Base-by-base conservation (phyloP, 2,888 invertebrate species). In the Mesodorylaimus sp. region DNA sequence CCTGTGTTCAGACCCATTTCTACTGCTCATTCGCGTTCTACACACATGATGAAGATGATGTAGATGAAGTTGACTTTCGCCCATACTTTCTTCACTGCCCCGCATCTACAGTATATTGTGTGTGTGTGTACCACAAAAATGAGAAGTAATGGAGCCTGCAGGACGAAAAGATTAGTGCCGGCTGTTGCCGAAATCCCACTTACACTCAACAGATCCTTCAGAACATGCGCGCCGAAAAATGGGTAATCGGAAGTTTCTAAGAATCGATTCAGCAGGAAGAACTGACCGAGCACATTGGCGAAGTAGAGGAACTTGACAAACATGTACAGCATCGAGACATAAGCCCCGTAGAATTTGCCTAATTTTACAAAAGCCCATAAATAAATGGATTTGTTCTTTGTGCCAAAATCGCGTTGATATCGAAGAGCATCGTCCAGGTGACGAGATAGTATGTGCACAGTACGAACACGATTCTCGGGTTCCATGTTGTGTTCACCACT, bases 371-470 rank as follows among this genome's bases (percentile, higher is more conserved):
- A 52, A 7, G 59, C 59, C 50, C 57, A 57, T 13, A 61, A 51
- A 53, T 61, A 61, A 48, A 60, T 53, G 54, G 56, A 56, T 47
- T 56, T 56, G 23, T 56, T 49, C 1, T 54, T 37, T 52, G 55
- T 52, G 38, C 60, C 61, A 44, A 58, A 59, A 42, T 66, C 66
- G 5, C 65, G 53, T 52, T 67, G 66, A 48, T 63, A 66, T 44
- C 60, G 59, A 45, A 72, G 60, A 47, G 70, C 70, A 55, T 71
- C 68, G 57, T 73, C 71, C 47, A 73, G 64, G 58, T 73, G 72
- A 26, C 70, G 61, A 7, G 69, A 67, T 25, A 70, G 63, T 45
- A 71, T 67, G 55, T 70, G 68, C 29, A 73, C 70, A 29, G 70
- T 71, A 53, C 68, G 65, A 46, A 66, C 62, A 13, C 72, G 60